Evolutionary conservation across 2,113 vertebrate genomes (phyloP).

Genomic region (Lepus americanus): DNA sequence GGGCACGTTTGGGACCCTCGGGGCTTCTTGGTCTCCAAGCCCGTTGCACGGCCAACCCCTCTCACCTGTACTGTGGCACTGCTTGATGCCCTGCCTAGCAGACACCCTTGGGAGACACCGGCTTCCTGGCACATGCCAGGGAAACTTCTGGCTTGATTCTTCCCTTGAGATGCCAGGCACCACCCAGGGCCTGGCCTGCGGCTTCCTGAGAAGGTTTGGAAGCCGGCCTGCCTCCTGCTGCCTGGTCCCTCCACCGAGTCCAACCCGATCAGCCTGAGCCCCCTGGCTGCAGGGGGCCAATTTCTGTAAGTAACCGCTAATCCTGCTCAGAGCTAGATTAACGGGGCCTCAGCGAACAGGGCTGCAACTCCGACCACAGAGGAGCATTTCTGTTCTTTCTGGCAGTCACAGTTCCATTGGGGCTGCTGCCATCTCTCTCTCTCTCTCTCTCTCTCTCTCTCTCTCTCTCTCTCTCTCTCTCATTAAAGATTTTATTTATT

Average conservation of each 20-base stretch:
- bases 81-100: neutral
- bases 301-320: conserved; percentile 64
- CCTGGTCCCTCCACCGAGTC: neutral
- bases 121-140: neutral
- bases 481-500: too few species aligned
- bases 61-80: too few species aligned
- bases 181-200: neutral
- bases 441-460: neutral
- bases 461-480: neutral
- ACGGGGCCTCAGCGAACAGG: neutral
- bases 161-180: neutral
- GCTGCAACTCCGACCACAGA: neutral
- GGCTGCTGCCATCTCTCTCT: neutral
- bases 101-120: neutral
- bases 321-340: conserved; percentile 32
- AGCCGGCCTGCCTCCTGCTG: neutral
- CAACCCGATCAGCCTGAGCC: neutral
- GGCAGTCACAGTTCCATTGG: neutral
- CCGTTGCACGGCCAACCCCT: neutral
- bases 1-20: neutral
- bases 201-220: neutral
- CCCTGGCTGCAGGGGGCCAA: neutral
- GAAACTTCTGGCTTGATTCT: neutral
- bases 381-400: neutral
- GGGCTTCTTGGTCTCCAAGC: neutral